Evolutionary conservation across 2,797 vertebrate genomes (phyloP), one percentile per base, ranked within the genome.

Genomic region (Dallia pectoralis): DNA sequence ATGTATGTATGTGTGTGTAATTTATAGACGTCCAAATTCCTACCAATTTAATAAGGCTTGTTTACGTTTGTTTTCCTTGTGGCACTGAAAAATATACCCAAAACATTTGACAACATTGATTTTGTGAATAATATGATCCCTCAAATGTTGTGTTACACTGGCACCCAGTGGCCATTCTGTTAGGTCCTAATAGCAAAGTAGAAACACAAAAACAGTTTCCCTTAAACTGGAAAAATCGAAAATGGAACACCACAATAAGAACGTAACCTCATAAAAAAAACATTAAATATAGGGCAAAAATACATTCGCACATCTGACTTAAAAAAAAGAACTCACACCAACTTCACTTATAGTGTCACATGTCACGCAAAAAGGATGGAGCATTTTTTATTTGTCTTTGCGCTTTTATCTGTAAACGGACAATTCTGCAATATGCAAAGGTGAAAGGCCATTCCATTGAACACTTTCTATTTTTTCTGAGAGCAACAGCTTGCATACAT

Each of bases 361-460:
- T 91, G 85, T 93, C 93, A 93, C 94, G 93, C 93, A 94, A 92
- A 94, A 93, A 93, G 87, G 93, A 93, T 91, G 87, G 89, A 93
- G 89, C 92, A 92, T 86, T 89, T 89, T 91, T 74, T 59, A 51
- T 29, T 75, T 73, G 32, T 74, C 71, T 77, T 61, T 68, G 40
- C 32, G 79, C 73, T 82, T 87, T 92, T 85, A 89, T 93, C 91
- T 91, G 81, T 93, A 92, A 88, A 93, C 91, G 92, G 93, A 94
- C 89, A 93, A 91, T 89, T 94, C 92, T 92, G 94, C 88, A 94
- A 91, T 92, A 94, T 93, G 91, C 93, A 94, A 93, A 91, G 93
- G 91, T 91, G 93, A 94, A 94, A 92, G 93, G 91, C 90, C 69
- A 85, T 32, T 92, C 91, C 90, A 79, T 92, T 92, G 91, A 93